A percentile compares a stretch with the other conserved stretches of the same genome.
Evolutionary conservation across 1,140 invertebrate genomes (phyloP).

Genomic region (Subanguina moxae): DNA sequence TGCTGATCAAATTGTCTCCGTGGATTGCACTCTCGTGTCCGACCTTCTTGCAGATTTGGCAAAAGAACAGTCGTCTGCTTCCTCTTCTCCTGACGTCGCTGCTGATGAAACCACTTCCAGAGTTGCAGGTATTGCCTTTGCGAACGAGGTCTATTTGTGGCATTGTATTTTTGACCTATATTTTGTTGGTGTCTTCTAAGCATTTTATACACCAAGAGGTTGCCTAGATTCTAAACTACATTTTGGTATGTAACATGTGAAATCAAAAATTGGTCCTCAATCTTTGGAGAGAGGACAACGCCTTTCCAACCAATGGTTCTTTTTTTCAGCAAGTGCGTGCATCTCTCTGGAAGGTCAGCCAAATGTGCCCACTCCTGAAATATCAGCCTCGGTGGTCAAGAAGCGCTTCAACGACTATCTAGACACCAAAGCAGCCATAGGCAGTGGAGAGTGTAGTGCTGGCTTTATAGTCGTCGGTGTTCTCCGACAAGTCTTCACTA

Average conservation of each 20-base stretch:
- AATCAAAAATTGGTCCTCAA: too few relatives aligned
- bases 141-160: too few relatives aligned
- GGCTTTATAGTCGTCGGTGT: background rate
- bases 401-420: conserved; percentile 11
- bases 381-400: conserved; percentile 9
- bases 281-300: too few relatives aligned
- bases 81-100: background rate
- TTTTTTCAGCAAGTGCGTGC: too few relatives aligned
- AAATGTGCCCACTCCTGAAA: background rate
- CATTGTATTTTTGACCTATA: too few relatives aligned
- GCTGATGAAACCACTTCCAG: background rate
- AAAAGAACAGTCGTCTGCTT: background rate
- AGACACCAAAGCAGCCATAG: background rate
- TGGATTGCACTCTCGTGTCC: conserved; percentile 33
- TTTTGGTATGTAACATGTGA: too few relatives aligned
- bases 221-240: too few relatives aligned
- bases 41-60: conserved; percentile 11
- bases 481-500: background rate
- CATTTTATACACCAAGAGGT: too few relatives aligned
- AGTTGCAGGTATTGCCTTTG: conserved; percentile 10
- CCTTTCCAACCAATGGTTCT: too few relatives aligned
- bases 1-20: conserved; percentile 42
- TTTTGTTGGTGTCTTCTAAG: too few relatives aligned
- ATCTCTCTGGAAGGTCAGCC: too few relatives aligned
- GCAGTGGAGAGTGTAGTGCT: background rate